phyloP scores from a whole-genome alignment of 2,888 invertebrate genomes.

The Philereme vetulata region DNA sequence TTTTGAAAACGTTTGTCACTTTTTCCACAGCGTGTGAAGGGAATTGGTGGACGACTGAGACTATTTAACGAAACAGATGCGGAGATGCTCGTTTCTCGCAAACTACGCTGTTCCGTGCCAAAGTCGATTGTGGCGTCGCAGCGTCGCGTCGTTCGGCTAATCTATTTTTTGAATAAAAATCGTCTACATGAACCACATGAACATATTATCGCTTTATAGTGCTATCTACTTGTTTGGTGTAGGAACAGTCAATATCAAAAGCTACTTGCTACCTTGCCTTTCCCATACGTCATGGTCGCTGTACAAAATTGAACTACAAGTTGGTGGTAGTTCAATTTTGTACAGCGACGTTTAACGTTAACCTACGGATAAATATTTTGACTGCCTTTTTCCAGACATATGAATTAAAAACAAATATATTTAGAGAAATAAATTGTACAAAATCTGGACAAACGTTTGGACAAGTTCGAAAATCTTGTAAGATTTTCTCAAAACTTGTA shows the following conservation, averaged over 20 bases:
- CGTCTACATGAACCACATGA: slow-evolving; percentile 31
- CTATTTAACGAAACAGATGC: slow-evolving; percentile 78
- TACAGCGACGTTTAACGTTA: background rate
- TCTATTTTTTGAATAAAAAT: slow-evolving; percentile 66
- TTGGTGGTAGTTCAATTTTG: too few relatives aligned
- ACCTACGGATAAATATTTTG: slow-evolving; percentile 30
- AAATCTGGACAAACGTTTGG: background rate
- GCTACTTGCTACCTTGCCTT: too few relatives aligned
- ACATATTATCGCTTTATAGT: slow-evolving; percentile 11
- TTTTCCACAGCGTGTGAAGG: slow-evolving; percentile 67
- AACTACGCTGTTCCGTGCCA: slow-evolving; percentile 72
- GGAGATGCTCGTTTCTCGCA: slow-evolving; percentile 75
- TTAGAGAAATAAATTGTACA: slow-evolving; percentile 18
- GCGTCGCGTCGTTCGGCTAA: slow-evolving; percentile 58
- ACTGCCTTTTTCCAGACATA: slow-evolving; percentile 22
- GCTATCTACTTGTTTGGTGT: slow-evolving; percentile 1
- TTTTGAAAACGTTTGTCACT: slow-evolving; percentile 49
- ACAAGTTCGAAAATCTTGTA: too few relatives aligned
- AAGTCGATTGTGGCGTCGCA: slow-evolving; percentile 68
- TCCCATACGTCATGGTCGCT: too few relatives aligned
- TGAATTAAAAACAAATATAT: slow-evolving; percentile 25
- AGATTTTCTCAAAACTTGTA: too few relatives aligned
- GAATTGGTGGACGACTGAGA: slow-evolving; percentile 76
- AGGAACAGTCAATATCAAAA: too few relatives aligned
- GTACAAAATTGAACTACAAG: too few relatives aligned